These are phyloP conservation scores for Hypanus sabinus DNA, from an alignment of 2,113 vertebrate genomes.

Conservation along the genomic window DNA sequence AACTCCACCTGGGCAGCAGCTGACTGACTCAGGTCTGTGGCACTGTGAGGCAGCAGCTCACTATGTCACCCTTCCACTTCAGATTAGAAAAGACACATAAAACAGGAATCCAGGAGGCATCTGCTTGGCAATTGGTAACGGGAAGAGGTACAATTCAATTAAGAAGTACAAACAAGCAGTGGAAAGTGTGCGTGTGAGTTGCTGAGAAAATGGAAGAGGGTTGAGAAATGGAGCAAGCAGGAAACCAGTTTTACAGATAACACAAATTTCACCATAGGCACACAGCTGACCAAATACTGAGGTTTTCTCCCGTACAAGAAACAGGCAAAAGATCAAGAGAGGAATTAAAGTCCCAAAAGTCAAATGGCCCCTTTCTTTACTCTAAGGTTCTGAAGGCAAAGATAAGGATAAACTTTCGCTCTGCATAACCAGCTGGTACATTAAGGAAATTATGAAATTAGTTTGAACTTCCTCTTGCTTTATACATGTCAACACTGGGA, in stretches of 20 bases:
- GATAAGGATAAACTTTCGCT: too few relatives aligned
- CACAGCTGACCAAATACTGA: background rate
- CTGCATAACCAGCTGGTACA: background rate
- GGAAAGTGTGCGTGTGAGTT: background rate
- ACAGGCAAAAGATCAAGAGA: background rate
- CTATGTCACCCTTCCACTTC: too few relatives aligned
- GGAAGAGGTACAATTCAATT: background rate
- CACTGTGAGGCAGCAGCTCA: too few relatives aligned
- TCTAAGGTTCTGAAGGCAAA: background rate
- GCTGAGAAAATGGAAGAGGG: background rate
- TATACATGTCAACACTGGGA: background rate
- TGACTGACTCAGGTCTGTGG: too few relatives aligned
- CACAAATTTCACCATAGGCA: background rate
- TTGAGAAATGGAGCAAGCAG: conserved; percentile 5
- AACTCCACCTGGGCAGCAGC: too few relatives aligned
- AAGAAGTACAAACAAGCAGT: background rate
- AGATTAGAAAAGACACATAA: background rate
- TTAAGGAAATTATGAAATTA: background rate
- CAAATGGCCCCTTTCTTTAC: background rate
- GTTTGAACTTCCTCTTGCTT: background rate
- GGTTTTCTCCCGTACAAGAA: background rate
- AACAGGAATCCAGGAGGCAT: background rate
- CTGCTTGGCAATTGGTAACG: background rate
- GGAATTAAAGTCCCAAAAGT: too few relatives aligned
- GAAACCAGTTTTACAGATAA: background rate